Evolutionary conservation across 2,797 vertebrate genomes (phyloP).

Genomic region (Calcarius lapponicus): DNA sequence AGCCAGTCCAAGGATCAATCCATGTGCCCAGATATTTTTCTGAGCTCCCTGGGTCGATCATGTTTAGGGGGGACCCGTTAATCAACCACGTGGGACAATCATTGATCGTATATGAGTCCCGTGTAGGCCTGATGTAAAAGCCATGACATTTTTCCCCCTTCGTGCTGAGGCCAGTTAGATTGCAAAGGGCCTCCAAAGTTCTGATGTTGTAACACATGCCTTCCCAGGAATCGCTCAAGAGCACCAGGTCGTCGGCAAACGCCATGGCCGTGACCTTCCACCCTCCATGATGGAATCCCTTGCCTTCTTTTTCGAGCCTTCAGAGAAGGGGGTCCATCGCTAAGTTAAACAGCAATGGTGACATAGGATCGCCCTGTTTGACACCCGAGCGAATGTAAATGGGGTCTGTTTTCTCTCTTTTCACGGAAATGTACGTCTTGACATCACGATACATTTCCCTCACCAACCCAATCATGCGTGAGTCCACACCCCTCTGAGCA

Average conservation of each 20-base stretch:
- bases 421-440: not conserved
- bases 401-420: not conserved
- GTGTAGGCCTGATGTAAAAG: not conserved
- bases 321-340: not conserved
- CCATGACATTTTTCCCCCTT: not conserved
- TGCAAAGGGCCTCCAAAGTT: not conserved
- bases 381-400: not conserved
- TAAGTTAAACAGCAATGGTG: not conserved
- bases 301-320: not conserved
- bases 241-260: not conserved
- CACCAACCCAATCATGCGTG: rapidly evolving
- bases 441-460: not conserved
- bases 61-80: not conserved
- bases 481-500: not conserved
- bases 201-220: not conserved
- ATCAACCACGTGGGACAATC: not conserved
- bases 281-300: rapidly evolving
- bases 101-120: not conserved
- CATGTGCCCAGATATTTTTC: not conserved
- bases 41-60: not conserved
- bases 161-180: not conserved
- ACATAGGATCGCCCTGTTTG: not conserved
- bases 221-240: not conserved
- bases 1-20: not conserved
- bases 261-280: not conserved